Conservation (phyloP, 2,113 vertebrate species). For the Struthio camelus region DNA sequence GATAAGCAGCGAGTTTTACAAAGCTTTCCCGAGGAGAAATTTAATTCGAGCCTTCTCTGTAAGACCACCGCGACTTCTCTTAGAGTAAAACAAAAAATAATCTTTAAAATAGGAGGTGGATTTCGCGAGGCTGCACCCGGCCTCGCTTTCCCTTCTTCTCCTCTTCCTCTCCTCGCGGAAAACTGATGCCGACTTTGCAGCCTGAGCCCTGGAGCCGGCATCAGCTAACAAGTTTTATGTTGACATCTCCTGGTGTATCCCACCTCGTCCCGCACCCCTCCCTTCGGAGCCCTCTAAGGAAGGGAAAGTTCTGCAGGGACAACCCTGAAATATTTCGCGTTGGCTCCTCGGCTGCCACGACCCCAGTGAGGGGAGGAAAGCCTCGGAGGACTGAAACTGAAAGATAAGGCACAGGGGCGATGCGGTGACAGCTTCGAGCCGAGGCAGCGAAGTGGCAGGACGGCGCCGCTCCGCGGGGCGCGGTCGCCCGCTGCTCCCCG, state of each 20-base stretch:
- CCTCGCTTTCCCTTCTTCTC: background rate
- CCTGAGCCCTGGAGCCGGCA: conserved; percentile 3
- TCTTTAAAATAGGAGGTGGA: background rate
- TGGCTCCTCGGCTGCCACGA: conserved; percentile 8
- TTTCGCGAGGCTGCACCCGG: background rate
- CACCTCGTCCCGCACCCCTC: conserved; percentile 24
- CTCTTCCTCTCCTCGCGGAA: background rate
- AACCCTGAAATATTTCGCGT: conserved; percentile 54
- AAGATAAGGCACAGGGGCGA: conserved; percentile 54
- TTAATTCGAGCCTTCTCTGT: background rate
- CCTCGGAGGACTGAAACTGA: background rate
- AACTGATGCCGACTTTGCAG: background rate
- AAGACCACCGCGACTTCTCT: background rate
- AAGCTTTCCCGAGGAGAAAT: background rate
- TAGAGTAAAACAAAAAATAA: background rate
- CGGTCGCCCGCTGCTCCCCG: background rate
- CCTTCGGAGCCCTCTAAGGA: conserved; percentile 39
- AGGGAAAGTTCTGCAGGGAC: conserved; percentile 65
- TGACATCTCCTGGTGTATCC: conserved; percentile 61
- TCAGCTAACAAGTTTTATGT: conserved; percentile 40
- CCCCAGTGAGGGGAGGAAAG: background rate
- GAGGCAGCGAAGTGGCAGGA: conserved; percentile 22
- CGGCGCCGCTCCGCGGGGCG: background rate
- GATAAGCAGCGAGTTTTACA: conserved; percentile 4
- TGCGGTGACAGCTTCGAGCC: conserved; percentile 60